Evolutionary conservation across 2,113 vertebrate genomes (phyloP).

Genomic region (Macquaria ambigua): DNA sequence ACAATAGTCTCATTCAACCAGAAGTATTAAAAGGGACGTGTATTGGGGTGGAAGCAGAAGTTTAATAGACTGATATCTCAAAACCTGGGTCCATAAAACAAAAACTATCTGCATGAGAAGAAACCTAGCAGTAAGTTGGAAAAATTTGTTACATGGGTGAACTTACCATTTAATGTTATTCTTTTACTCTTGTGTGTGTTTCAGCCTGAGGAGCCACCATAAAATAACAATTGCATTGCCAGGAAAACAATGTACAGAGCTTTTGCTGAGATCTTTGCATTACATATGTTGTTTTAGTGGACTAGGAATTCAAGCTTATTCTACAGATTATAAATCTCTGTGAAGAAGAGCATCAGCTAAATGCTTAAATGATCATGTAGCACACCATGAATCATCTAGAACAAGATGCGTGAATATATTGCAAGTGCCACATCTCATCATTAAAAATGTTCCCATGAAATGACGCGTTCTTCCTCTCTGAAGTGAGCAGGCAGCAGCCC

Average conservation of each 20-base stretch:
- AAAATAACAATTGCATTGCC: background rate
- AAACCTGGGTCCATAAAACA: background rate
- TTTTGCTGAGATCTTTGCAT: background rate
- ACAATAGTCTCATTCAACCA: background rate
- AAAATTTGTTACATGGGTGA: background rate
- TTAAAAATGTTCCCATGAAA: slow-evolving; percentile 33
- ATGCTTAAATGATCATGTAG: slow-evolving; percentile 23
- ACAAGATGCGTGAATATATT: slow-evolving; percentile 13
- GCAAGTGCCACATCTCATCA: slow-evolving; percentile 18
- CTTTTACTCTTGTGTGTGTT: too few species aligned
- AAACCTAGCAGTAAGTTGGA: background rate
- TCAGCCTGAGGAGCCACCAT: background rate
- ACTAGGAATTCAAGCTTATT: background rate
- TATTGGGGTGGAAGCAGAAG: background rate
- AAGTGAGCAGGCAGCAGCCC: slow-evolving; percentile 14
- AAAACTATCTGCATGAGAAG: background rate
- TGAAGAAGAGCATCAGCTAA: background rate
- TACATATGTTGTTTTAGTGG: background rate
- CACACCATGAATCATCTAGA: slow-evolving; percentile 22
- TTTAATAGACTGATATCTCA: background rate
- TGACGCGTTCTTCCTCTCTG: background rate
- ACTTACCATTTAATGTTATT: background rate
- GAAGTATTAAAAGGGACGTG: background rate
- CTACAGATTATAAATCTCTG: background rate
- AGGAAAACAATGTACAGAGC: background rate